Conservation (phyloP, 2,797 vertebrate species). For the Esox lucius region DNA sequence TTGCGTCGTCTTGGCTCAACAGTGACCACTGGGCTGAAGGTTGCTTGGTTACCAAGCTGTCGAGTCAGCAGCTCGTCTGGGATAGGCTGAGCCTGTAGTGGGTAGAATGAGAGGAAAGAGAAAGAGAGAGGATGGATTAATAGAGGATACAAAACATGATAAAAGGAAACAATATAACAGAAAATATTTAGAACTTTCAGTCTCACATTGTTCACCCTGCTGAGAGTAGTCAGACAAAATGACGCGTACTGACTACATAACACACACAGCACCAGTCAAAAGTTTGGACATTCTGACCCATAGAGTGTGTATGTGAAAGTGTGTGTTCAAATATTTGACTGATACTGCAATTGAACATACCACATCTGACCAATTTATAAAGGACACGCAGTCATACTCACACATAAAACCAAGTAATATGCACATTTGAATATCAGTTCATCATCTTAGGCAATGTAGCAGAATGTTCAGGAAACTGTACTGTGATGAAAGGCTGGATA, state of each 20-base stretch:
- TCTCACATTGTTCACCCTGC: neutral
- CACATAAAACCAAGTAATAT: conserved; percentile 61
- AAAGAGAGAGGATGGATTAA: conserved; percentile 3
- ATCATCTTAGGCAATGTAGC: conserved; percentile 64
- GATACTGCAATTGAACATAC: neutral
- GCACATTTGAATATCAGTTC: conserved; percentile 68
- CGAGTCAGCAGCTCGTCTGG: conserved; percentile 94
- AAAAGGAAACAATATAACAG: conserved; percentile 11
- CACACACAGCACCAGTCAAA: neutral
- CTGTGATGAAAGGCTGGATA: conserved; percentile 67
- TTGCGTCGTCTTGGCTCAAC: conserved; percentile 95
- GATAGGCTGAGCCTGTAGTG: conserved; percentile 89
- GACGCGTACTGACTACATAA: conserved; percentile 24
- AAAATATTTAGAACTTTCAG: conserved; percentile 12
- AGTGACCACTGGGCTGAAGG: conserved; percentile 97
- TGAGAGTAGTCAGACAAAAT: conserved; percentile 13
- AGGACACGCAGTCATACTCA: neutral
- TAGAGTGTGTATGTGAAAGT: too few relatives aligned
- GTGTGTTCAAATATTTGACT: too few relatives aligned
- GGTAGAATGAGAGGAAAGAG: neutral
- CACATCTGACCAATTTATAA: neutral
- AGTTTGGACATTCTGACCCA: too few relatives aligned
- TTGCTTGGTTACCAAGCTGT: conserved; percentile 96
- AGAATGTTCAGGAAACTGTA: conserved; percentile 71
- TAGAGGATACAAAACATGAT: neutral